These are phyloP conservation scores for Momotus momota DNA, from an alignment of 2,797 vertebrate genomes.

Conservation along the genomic window DNA sequence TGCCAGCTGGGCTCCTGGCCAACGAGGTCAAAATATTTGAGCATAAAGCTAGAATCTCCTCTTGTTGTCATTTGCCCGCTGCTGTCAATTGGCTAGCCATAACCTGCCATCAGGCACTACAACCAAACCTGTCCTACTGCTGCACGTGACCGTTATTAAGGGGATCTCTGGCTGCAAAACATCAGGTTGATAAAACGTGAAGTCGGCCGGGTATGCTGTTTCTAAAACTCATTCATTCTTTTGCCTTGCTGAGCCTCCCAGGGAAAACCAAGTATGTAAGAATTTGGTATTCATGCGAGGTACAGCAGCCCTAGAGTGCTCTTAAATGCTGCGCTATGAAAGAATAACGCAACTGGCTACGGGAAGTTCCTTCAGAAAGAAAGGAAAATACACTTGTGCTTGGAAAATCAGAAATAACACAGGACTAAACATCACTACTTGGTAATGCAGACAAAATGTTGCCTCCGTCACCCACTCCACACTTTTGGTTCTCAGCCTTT, in stretches of 20 bases:
- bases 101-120: neutral
- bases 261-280: neutral
- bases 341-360: neutral
- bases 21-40: neutral
- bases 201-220: neutral
- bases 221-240: neutral
- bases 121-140: neutral
- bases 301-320: neutral
- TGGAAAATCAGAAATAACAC: neutral
- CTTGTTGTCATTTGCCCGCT: neutral
- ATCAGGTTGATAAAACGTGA: neutral
- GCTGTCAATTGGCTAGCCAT: neutral
- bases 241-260: neutral
- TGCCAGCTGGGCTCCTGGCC: conserved; percentile 24
- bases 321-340: neutral
- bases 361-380: neutral
- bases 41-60: neutral
- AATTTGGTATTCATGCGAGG: neutral
- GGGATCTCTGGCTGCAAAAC: neutral
- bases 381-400: neutral
- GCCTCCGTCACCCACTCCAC: neutral
- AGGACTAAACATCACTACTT: neutral
- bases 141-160: neutral
- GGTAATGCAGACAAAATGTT: neutral
- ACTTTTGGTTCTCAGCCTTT: neutral